A percentile compares a stretch with the other conserved stretches of the same genome.
Evolutionary conservation across 2,113 vertebrate genomes (phyloP).

Genomic region (Enhydra lutris): DNA sequence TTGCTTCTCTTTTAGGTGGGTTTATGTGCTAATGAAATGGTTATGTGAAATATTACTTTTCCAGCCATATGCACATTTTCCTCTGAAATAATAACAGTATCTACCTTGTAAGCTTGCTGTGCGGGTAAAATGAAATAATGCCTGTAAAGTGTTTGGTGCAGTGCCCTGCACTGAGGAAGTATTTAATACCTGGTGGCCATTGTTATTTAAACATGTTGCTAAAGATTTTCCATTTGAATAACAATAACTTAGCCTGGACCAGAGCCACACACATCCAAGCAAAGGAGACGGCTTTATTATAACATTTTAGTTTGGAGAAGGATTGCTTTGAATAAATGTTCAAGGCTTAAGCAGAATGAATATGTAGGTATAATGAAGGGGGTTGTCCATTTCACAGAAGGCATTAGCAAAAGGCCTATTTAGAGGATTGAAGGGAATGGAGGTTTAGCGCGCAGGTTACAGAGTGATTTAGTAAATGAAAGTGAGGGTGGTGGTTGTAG

Average conservation of each 20-base stretch:
- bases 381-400: conserved; percentile 36
- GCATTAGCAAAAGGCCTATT: neutral
- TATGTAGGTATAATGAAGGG: conserved; percentile 30
- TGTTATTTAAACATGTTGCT: neutral
- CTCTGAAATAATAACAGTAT: neutral
- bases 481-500: neutral
- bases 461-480: conserved; percentile 44
- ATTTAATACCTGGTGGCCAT: neutral
- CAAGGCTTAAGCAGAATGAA: neutral
- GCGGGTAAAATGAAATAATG: conserved; percentile 3
- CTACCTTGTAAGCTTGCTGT: neutral
- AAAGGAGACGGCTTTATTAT: conserved; percentile 33
- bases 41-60: neutral
- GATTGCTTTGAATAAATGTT: conserved; percentile 28
- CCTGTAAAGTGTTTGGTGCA: neutral
- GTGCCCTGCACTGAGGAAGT: neutral
- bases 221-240: conserved; percentile 39
- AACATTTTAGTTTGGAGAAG: conserved; percentile 23
- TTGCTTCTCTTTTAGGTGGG: neutral
- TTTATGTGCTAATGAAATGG: conserved; percentile 10
- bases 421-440: conserved; percentile 2
- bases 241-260: neutral
- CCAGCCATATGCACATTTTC: neutral
- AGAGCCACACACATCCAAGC: neutral
- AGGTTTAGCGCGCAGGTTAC: neutral